These are phyloP conservation scores for Charaxes varanes DNA, from an alignment of 1,140 invertebrate species.

Conservation along the genomic window DNA sequence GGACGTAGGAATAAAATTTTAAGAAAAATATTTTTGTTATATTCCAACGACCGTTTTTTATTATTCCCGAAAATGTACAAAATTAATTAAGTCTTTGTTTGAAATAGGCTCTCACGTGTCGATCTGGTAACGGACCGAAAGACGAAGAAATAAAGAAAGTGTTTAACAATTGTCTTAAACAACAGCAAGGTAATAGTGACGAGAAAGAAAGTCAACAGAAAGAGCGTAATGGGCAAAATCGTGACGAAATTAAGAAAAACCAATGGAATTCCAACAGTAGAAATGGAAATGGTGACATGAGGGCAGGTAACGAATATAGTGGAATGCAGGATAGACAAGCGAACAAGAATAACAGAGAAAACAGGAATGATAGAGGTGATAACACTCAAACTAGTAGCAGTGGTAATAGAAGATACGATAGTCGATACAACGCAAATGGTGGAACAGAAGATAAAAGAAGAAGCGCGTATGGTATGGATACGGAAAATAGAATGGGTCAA, in stretches of 20 bases:
- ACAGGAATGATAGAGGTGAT: conserved; percentile 8
- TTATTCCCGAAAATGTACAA: no score
- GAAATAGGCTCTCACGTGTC: conserved; percentile 59
- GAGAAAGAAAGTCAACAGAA: conserved; percentile 19
- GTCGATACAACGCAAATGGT: conserved; percentile 5
- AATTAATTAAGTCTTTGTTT: not conserved
- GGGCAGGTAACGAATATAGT: conserved; percentile 21
- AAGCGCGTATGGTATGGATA: no score
- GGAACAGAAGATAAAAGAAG: conserved; percentile 11
- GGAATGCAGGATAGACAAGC: conserved; percentile 22
- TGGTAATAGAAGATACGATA: conserved; percentile 6
- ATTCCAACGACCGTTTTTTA: no score
- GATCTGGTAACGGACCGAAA: conserved; percentile 62
- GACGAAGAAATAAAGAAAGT: conserved; percentile 60
- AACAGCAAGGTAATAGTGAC: conserved; percentile 35
- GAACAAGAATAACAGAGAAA: conserved; percentile 16
- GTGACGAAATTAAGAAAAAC: conserved; percentile 16
- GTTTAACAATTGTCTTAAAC: conserved; percentile 46
- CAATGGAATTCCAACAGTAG: conserved; percentile 33
- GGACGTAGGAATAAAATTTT: no score
- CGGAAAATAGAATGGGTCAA: conserved; percentile 7
- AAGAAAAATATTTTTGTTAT: no score
- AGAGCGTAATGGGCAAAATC: conserved; percentile 34
- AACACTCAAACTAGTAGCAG: conserved; percentile 5
- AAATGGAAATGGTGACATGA: conserved; percentile 26